Evolutionary conservation across 1,140 invertebrate genomes (phyloP).

Genomic region (Carcinoscorpius rotundicauda): DNA sequence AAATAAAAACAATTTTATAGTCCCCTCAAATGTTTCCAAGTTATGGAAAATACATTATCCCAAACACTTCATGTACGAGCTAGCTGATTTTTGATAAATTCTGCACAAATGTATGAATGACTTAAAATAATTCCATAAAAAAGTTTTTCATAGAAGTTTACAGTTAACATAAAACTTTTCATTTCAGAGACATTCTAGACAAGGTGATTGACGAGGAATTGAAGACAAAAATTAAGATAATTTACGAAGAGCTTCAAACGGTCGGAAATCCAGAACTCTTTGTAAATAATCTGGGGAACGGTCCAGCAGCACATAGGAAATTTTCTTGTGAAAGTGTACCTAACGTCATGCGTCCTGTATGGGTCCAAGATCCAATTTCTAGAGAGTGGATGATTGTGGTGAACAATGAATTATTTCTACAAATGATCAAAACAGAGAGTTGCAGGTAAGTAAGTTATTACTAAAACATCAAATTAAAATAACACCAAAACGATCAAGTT

Average conservation of each 20-base stretch:
- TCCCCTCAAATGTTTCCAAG: no score
- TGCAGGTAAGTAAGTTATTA: slow-evolving; percentile 30
- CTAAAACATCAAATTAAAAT: not conserved
- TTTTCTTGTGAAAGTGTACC: slow-evolving; percentile 35
- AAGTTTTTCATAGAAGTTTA: no score
- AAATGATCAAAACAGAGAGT: slow-evolving; percentile 31
- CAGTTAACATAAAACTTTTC: no score
- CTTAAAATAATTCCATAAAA: no score
- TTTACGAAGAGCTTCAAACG: slow-evolving; percentile 20
- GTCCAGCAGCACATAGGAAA: slow-evolving; percentile 25
- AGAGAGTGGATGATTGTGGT: slow-evolving; percentile 34
- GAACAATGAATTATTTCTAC: slow-evolving; percentile 32
- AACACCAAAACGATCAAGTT: not conserved
- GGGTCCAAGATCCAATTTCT: slow-evolving; percentile 32
- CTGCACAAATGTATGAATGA: no score
- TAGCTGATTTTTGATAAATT: no score
- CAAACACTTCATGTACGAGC: no score
- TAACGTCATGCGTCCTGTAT: slow-evolving; percentile 32
- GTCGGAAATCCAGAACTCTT: slow-evolving; percentile 17
- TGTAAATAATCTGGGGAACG: slow-evolving; percentile 8
- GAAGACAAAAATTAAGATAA: slow-evolving; percentile 7
- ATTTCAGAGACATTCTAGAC: slow-evolving; percentile 12
- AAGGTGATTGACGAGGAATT: slow-evolving; percentile 14
- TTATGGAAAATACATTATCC: no score
- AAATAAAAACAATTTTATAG: no score